Evolutionary conservation across 2,888 invertebrate species (phyloP).

Genomic region (Euzetes globulus): DNA sequence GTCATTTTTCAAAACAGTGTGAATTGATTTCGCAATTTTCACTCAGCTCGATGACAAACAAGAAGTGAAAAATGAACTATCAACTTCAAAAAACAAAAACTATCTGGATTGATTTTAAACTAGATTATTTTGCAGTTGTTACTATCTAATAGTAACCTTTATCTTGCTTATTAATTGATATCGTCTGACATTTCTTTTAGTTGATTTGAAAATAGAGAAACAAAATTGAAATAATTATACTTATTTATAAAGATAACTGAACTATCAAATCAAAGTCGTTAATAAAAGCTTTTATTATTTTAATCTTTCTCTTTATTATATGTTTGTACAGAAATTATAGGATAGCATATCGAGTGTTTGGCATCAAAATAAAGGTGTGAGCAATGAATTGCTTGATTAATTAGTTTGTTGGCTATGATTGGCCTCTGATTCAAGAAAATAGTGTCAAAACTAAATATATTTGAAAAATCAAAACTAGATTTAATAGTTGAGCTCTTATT

Average conservation of each 20-base stretch:
- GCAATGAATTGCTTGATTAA: conserved; percentile 6
- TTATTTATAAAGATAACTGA: not conserved
- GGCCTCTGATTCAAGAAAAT: not conserved
- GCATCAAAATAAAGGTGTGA: conserved; percentile 22
- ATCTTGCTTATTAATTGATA: not conserved
- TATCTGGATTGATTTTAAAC: too few relatives aligned
- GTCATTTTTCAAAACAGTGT: not conserved
- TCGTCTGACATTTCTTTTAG: too few relatives aligned
- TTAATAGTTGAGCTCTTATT: not conserved
- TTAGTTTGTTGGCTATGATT: not conserved
- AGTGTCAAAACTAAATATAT: conserved; percentile 3
- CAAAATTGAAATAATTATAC: not conserved
- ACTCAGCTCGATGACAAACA: too few relatives aligned
- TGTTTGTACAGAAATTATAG: conserved; percentile 1
- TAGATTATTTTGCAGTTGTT: too few relatives aligned
- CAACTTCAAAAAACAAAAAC: not conserved
- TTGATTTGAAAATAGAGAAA: not conserved
- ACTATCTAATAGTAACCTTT: too few relatives aligned
- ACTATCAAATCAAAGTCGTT: too few relatives aligned
- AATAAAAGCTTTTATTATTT: not conserved
- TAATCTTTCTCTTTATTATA: not conserved
- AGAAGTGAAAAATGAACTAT: not conserved
- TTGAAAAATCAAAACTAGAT: not conserved
- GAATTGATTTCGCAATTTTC: not conserved
- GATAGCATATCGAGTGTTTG: not conserved